Evolutionary conservation across 2,888 invertebrate species (phyloP), one percentile per base, ranked within the genome.

Genomic region (Torymus texanus): DNA sequence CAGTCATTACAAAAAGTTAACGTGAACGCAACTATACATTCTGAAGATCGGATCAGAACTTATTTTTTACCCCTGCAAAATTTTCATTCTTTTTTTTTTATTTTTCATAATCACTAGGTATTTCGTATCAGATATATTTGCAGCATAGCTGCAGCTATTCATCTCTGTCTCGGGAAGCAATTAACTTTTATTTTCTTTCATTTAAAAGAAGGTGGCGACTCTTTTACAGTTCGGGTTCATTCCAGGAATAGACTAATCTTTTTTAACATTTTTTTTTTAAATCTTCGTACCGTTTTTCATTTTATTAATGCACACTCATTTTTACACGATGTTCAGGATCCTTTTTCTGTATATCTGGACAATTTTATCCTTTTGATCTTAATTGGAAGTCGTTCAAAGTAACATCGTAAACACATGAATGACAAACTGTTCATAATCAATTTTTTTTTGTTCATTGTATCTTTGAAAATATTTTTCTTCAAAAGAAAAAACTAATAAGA

Each of bases 301-400:
- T 67, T 76, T 75, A 76, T 76, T 74, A 75, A 75, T 79, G 67
- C 56, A 67, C 3, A 50, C 55, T 79, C 71, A 72, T 71, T 79
- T 79, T 75, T 75, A 79, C 72, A 72, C 67, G 55, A 50, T 76
- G 75, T 79, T 72, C 53, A 62, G 62, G 55, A 8, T 70, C 55
- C 63, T 77, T 74, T 80, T 80, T 77, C 72, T 66, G n/a, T 73
- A 80, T 80, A 80, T 77, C 56, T 77, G 68, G 59, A 73, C 77
- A 80, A 80, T 80, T 74, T 80, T 77, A 80, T 80, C 77, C 68
- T 68, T 58, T 58, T 59, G 62, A 77, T 80, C 77, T 80, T 77
- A 80, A 80, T 80, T 80, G 74, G 72, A 68, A 16, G 58, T 73
- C 80, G 77, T 80, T 80, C 77, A 73, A 63, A 14, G 5, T 18